Percentiles rank a stretch among this genome's conserved stretches.
Conservation (phyloP, 2,113 vertebrate genomes). For the Neomonachus schauinslandi region DNA sequence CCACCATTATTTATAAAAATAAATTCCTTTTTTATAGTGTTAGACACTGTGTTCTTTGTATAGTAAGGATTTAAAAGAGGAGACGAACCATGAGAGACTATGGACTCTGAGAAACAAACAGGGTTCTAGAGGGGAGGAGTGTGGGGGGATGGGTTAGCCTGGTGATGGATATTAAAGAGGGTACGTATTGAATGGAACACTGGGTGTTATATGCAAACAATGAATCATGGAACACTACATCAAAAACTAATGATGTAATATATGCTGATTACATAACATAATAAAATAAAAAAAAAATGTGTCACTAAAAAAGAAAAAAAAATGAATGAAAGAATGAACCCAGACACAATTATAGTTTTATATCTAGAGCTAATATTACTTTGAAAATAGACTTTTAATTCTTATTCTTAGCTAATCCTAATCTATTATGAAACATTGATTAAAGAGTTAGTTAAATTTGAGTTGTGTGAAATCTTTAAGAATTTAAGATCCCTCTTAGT, state of each 20-base stretch:
- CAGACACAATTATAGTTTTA: background rate
- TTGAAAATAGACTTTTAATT: constrained; percentile 26
- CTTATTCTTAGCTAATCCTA: background rate
- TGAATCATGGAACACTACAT: too few relatives aligned
- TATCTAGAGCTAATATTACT: background rate
- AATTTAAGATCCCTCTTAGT: background rate
- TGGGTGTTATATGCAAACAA: too few relatives aligned
- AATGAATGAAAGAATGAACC: background rate
- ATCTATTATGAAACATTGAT: background rate
- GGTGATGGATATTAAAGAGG: too few relatives aligned
- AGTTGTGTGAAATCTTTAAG: background rate
- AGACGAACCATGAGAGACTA: too few relatives aligned
- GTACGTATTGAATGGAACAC: too few relatives aligned
- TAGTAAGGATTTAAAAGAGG: background rate
- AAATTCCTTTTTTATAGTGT: background rate
- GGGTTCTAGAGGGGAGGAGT: too few relatives aligned
- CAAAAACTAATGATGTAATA: too few relatives aligned
- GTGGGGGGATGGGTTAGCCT: too few relatives aligned
- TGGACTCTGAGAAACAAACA: too few relatives aligned
- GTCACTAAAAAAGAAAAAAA: too few relatives aligned
- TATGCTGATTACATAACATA: too few relatives aligned
- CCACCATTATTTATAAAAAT: background rate
- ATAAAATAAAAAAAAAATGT: too few relatives aligned
- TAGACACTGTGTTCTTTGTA: background rate
- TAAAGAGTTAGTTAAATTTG: background rate